Evolutionary conservation across 2,888 invertebrate genomes (phyloP), one percentile per base, ranked within the genome.

Genomic region (Autographa pulchrina): DNA sequence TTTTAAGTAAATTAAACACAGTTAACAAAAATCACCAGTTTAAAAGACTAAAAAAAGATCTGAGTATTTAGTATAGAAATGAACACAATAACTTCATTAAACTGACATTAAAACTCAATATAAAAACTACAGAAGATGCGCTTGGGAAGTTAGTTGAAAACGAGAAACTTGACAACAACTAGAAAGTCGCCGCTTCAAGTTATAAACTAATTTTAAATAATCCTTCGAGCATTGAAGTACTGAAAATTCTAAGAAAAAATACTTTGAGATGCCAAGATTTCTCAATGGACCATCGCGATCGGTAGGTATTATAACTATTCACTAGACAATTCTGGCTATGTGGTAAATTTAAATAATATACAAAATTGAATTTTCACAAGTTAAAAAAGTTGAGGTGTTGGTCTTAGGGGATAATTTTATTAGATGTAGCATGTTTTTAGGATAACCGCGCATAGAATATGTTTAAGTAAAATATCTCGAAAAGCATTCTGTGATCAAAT

Each of bases 201-300:
- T 56, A 58, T 70, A 56, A 63, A 74, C 54, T 74, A 58, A 68
- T 70, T 78, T 78, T 68, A 71, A 77, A 78, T 71, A 68, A 71
- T 75, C 63, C 63, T n/a, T 60, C 20, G 66, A 71, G 70, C 58
- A 74, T 67, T 67, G 65, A 66, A 64, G 65, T 78, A 54, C 62
- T 32, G 59, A 67, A 13, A 78, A 14, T 67, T 65, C 65, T 65
- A 48, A 65, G 52, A 18, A 25, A 48, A 64, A 13, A 75, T 68
- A 68, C 63, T 78, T 65, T 64, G 64, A 74, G 64, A 48, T 59
- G 48, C 48, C 59, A 16, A 41, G 59, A 77, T 78, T 70, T 77
- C 78, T 62, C 78, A 5, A 0, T 62, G 59, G 78, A 67, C 48
- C 1, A 48, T 74, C 25, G 25, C 25, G 25, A 25, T 2, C 25